Evolutionary conservation across 2,888 invertebrate genomes (phyloP), one percentile per base, ranked within the genome.

Genomic region (Blastobasis lacticolella): DNA sequence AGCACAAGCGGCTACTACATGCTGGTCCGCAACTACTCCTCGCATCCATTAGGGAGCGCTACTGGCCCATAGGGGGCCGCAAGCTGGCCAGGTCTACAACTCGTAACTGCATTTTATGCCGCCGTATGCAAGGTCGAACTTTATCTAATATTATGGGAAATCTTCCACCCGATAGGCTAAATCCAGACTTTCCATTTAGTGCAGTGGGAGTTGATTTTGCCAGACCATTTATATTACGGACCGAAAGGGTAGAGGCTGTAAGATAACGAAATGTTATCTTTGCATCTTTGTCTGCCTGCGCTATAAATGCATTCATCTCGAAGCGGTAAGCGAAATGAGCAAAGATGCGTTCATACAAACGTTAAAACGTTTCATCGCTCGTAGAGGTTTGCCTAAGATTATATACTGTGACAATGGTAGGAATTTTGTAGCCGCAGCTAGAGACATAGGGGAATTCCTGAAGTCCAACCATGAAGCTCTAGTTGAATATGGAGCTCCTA

Each of bases 241-340:
- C 37, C 10, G 52, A 1, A 52, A 52, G 45, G 48, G 49, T 1
- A 5, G 51, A 9, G 51, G 51, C 3, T 10, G 38, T 6, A 48
- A 44, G 45, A 10, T 48, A 44, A 48, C 43, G 36, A 51, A 51
- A 51, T 51, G 50, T 43, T 51, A 51, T 42, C 10, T 51, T 37
- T 48, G 51, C 10, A 6, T 51, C n/a, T 52, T 44, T 38, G 38
- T 49, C 10, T 49, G 45, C 23, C 6, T 45, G 7, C 8, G 45
- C 10, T 49, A 44, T 6, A 52, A 52, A 46, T 49, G 52, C 10
- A 8, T 52, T 5, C 52, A 52, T 36, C 38, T 52, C 8, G 52
- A 49, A 37, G 46, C 49, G 7, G 49, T 52, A 6, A 49, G 46
- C 10, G 46, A 52, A 37, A 9, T 52, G 4, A 10, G 37, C 23